Evolutionary conservation across 1,140 invertebrate genomes (phyloP).

Genomic region (Drosophila parvula): DNA sequence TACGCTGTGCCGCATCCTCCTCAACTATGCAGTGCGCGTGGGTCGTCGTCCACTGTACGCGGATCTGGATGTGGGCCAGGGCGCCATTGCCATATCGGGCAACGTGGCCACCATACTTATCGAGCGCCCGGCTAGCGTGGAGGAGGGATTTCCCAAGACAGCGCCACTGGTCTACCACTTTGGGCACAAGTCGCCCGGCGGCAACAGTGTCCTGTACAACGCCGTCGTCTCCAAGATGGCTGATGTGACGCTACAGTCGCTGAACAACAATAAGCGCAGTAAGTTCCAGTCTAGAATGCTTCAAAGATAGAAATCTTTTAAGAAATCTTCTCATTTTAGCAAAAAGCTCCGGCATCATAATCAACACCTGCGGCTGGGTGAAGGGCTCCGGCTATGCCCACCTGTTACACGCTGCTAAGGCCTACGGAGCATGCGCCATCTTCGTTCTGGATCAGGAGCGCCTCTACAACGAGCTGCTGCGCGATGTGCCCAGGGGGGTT

Average conservation of each 20-base stretch:
- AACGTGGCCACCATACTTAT: conserved; percentile 95
- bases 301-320: not conserved
- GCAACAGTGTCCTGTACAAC: conserved; percentile 94
- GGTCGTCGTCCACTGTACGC: conserved; percentile 94
- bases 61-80: conserved; percentile 98
- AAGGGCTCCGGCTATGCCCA: conserved; percentile 94
- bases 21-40: conserved; percentile 97
- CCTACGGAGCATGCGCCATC: conserved; percentile 98
- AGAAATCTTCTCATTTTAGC: conserved; percentile 85
- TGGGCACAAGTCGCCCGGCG: conserved; percentile 92
- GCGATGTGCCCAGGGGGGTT: conserved; percentile 96
- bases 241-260: conserved; percentile 92
- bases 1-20: conserved; percentile 93
- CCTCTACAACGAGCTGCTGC: conserved; percentile 96
- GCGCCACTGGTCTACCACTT: conserved; percentile 97
- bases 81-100: conserved; percentile 95
- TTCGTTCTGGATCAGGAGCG: conserved; percentile 98
- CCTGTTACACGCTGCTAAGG: conserved; percentile 93
- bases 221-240: conserved; percentile 93
- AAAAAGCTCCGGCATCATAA: conserved; percentile 95
- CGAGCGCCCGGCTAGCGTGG: conserved; percentile 95
- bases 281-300: conserved; percentile 42
- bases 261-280: conserved; percentile 95
- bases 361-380: conserved; percentile 99
- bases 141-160: conserved; percentile 96